Percentiles rank a stretch among this genome's conserved stretches.
phyloP scores from a whole-genome alignment of 1,140 invertebrate species.

The Bombus huntii region DNA sequence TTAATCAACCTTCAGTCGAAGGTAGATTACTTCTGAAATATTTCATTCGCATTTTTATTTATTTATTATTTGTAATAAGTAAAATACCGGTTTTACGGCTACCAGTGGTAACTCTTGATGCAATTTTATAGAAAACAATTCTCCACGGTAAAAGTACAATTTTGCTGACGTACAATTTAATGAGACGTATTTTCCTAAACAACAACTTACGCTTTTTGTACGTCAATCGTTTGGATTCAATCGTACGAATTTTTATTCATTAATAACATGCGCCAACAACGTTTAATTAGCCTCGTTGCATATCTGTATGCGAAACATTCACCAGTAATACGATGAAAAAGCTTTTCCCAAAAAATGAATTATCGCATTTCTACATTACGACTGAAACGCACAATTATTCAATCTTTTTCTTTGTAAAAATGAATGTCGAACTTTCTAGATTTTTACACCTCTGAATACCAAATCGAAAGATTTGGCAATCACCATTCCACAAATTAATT shows the following conservation, averaged over 20 bases:
- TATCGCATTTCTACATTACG: background rate
- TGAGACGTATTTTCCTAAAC: background rate
- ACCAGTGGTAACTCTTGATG: background rate
- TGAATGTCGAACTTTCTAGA: background rate
- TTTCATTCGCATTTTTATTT: background rate
- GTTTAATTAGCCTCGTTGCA: slow-evolving; percentile 22
- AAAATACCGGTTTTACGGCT: background rate
- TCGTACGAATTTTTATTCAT: background rate
- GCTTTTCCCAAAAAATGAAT: background rate
- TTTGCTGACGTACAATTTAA: background rate
- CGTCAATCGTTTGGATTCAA: background rate
- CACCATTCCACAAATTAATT: too few species aligned
- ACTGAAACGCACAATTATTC: too few species aligned
- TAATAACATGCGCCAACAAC: background rate
- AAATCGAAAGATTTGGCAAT: background rate
- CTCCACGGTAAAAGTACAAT: background rate
- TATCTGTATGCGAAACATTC: background rate
- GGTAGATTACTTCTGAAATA: background rate
- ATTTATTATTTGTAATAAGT: background rate
- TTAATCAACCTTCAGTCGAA: background rate
- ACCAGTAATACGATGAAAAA: background rate
- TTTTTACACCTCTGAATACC: background rate
- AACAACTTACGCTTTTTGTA: background rate
- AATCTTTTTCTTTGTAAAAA: too few species aligned
- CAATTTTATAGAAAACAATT: background rate